Percentiles rank a stretch among this genome's conserved stretches.
These are phyloP conservation scores for Channa striata DNA, from an alignment of 2,797 vertebrate genomes.

Conservation along the genomic window DNA sequence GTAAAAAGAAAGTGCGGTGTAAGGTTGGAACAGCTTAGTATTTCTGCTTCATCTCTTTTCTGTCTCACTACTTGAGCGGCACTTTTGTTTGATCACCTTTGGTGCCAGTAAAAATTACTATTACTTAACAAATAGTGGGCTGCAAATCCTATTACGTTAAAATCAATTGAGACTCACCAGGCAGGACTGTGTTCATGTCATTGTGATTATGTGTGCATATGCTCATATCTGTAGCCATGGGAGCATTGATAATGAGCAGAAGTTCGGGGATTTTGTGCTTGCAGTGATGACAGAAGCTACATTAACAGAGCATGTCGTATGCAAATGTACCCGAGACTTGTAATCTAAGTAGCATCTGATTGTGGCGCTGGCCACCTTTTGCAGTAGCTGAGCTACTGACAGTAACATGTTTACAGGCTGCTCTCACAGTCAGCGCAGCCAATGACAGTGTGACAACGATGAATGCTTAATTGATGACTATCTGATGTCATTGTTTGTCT, in stretches of 20 bases:
- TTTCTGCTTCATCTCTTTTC: slow-evolving; percentile 44
- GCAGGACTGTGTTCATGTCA: not conserved
- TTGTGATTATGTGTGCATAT: not conserved
- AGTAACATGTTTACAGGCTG: slow-evolving; percentile 34
- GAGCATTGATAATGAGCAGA: slow-evolving; percentile 19
- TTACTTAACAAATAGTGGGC: slow-evolving; percentile 54
- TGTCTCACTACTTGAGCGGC: slow-evolving; percentile 17
- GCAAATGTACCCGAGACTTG: slow-evolving; percentile 6
- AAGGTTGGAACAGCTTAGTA: slow-evolving; percentile 37
- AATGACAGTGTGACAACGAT: slow-evolving; percentile 35
- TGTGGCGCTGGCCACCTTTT: slow-evolving; percentile 6
- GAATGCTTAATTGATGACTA: slow-evolving; percentile 51
- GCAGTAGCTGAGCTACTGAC: not conserved
- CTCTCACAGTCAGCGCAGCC: slow-evolving; percentile 28
- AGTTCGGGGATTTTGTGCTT: slow-evolving; percentile 24
- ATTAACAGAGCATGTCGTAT: slow-evolving; percentile 16
- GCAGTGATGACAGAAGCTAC: slow-evolving; percentile 14
- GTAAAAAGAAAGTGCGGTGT: slow-evolving; percentile 27
- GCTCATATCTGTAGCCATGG: slow-evolving; percentile 19
- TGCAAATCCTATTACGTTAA: slow-evolving; percentile 60
- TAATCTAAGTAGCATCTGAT: slow-evolving; percentile 35
- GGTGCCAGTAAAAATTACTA: slow-evolving; percentile 43
- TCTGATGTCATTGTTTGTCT: slow-evolving; percentile 46
- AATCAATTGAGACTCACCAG: slow-evolving; percentile 55
- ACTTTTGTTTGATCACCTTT: slow-evolving; percentile 47